Percentiles rank a stretch among this genome's conserved stretches.
Evolutionary conservation across 2,797 vertebrate genomes (phyloP).

Genomic region (Erithacus rubecula): DNA sequence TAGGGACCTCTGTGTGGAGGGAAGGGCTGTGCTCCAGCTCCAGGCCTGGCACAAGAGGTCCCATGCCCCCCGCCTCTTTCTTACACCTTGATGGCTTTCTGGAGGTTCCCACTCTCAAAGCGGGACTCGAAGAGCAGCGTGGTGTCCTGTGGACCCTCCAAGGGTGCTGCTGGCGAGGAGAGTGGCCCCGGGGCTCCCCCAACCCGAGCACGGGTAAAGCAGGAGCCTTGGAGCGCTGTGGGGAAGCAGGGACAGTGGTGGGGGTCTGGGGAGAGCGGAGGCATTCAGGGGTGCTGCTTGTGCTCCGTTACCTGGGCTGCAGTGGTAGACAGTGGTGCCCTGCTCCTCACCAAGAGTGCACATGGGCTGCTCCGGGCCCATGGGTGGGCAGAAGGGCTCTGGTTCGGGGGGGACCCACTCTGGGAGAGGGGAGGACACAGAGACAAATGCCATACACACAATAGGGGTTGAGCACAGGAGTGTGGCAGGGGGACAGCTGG

Average conservation of each 20-base stretch:
- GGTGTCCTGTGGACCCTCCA: conserved; percentile 65
- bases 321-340: conserved; percentile 82
- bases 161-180: conserved; percentile 25
- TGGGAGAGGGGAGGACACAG: conserved; percentile 30
- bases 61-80: not conserved
- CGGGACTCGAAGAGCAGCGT: conserved; percentile 90
- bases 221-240: conserved; percentile 71
- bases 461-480: fast-evolving
- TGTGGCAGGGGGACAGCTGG: fast-evolving
- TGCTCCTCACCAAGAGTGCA: conserved; percentile 64
- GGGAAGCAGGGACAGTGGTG: fast-evolving
- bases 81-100: conserved; percentile 89
- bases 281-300: fast-evolving
- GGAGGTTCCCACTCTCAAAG: conserved; percentile 95
- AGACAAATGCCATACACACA: fast-evolving
- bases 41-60: fast-evolving
- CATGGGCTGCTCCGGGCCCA: conserved; percentile 68
- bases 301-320: conserved; percentile 73
- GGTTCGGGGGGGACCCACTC: conserved; percentile 87
- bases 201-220: conserved; percentile 81
- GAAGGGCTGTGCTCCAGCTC: fast-evolving
- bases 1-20: conserved; percentile 75
- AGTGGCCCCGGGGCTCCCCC: conserved; percentile 77
- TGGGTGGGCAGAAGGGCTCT: conserved; percentile 85
- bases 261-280: fast-evolving